Evolutionary conservation across 2,797 vertebrate species (phyloP), one percentile per base, ranked within the genome.

Genomic region (Manis javanica): DNA sequence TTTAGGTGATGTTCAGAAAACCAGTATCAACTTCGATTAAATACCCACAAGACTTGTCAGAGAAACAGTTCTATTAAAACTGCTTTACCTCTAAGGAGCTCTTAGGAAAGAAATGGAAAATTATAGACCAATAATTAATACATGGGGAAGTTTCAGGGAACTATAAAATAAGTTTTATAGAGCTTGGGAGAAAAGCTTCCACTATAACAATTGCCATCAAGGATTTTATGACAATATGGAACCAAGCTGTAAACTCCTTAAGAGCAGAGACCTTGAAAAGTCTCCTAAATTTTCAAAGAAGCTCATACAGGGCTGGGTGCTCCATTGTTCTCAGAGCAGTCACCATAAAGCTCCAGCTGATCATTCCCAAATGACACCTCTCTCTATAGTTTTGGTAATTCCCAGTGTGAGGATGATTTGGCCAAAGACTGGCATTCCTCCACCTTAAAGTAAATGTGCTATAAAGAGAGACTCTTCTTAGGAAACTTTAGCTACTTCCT

Each of bases 91-190:
- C 23, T 57, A 11, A 82, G 42, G 23, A 89, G 37, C 11, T 89
- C 46, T 57, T 82, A 57, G 42, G 42, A 81, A 37, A 34, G 34
- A 46, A 87, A 89, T 68, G 7, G 18, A 85, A 79, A 94, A 82
- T 61, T 49, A 57, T 51, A 59, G 39, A 46, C n/a, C 24, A 85
- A 82, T 89, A 81, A 66, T 94, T 91, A 84, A 90, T 90, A 42
- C 51, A 63, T 61, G 12, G 29, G 29, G 8, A 71, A 94, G 53
- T 55, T 51, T 77, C 68, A 78, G 64, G 37, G 55, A 89, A 86
- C 66, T 83, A 74, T 79, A 83, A 95, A 79, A 71, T 53, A 75
- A 12, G 72, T 78, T 68, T 95, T 87, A 93, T 53, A 91, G 71
- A 79, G 39, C 57, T 74, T 72, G 23, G 7, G 49, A 39, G 23